Evolutionary conservation across 2,113 vertebrate genomes (phyloP).

Genomic region (Arvicanthis niloticus): DNA sequence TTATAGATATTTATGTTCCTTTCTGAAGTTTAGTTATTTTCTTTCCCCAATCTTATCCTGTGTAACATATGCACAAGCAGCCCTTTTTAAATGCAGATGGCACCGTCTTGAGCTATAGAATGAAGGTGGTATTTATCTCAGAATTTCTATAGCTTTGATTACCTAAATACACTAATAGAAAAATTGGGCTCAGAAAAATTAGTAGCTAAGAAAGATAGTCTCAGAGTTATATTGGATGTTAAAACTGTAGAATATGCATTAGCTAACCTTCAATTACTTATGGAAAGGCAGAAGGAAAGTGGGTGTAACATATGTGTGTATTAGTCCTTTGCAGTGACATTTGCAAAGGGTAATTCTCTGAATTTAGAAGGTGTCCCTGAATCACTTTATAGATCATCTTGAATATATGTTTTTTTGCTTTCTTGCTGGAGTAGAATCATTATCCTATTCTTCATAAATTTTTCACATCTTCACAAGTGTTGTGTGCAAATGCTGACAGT

Average conservation of each 20-base stretch:
- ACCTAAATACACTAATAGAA: constrained; percentile 77
- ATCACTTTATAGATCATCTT: background rate
- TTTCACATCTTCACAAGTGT: background rate
- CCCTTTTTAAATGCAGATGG: constrained; percentile 76
- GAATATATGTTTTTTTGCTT: background rate
- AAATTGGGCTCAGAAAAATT: constrained; percentile 73
- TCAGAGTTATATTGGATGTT: constrained; percentile 11
- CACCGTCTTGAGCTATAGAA: constrained; percentile 65
- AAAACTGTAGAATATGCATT: constrained; percentile 54
- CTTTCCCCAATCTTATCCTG: constrained; percentile 54
- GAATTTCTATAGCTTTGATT: constrained; percentile 79
- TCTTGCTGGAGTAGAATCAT: background rate
- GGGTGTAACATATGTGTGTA: background rate
- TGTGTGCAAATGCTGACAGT: background rate
- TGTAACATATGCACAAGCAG: constrained; percentile 40
- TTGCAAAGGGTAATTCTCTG: constrained; percentile 30
- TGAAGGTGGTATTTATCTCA: constrained; percentile 79
- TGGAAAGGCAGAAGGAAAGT: constrained; percentile 34
- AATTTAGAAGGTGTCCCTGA: background rate
- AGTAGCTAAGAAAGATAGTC: constrained; percentile 59
- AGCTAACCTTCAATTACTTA: constrained; percentile 60
- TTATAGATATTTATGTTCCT: constrained; percentile 68
- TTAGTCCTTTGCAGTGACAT: constrained; percentile 2
- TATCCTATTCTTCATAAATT: background rate
- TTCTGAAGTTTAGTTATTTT: constrained; percentile 54